phyloP scores from a whole-genome alignment of 2,113 vertebrate genomes.

The Sisor rabdophorus region DNA sequence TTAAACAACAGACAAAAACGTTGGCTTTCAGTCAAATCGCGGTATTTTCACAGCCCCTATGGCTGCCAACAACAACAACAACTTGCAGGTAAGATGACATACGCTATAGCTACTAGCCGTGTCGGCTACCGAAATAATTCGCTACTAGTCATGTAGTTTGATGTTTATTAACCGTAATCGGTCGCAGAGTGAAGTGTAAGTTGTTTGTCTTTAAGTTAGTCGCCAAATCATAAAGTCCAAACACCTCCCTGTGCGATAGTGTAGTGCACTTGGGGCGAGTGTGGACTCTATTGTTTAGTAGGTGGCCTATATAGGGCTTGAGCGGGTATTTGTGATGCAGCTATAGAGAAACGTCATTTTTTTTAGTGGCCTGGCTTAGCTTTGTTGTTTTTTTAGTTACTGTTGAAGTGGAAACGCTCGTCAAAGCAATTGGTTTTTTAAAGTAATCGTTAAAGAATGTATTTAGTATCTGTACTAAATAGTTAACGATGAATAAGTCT shows the following conservation, averaged over 20 bases:
- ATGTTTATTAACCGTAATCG: not conserved
- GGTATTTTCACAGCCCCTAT: constrained; percentile 60
- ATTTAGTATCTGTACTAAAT: too few relatives aligned
- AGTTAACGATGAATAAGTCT: too few relatives aligned
- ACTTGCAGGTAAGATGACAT: constrained; percentile 70
- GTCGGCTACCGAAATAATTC: not conserved
- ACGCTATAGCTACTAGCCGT: not conserved
- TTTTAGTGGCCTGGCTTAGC: constrained; percentile 4
- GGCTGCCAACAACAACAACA: constrained; percentile 75
- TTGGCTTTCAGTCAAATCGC: constrained; percentile 32
- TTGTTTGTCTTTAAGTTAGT: not conserved
- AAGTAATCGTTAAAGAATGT: too few relatives aligned
- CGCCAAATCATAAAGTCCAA: not conserved
- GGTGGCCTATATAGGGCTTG: not conserved
- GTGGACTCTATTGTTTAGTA: not conserved
- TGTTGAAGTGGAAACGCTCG: not conserved
- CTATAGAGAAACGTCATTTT: not conserved
- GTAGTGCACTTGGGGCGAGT: not conserved
- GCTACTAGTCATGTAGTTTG: too few relatives aligned
- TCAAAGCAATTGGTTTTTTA: not conserved
- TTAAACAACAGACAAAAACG: constrained; percentile 9
- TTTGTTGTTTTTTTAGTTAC: not conserved
- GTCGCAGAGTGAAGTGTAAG: too few relatives aligned
- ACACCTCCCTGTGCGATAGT: not conserved
- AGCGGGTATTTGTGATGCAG: not conserved